These are phyloP conservation scores for Hypercompe scribonia DNA, from an alignment of 2,888 invertebrate species.

Conservation along the genomic window DNA sequence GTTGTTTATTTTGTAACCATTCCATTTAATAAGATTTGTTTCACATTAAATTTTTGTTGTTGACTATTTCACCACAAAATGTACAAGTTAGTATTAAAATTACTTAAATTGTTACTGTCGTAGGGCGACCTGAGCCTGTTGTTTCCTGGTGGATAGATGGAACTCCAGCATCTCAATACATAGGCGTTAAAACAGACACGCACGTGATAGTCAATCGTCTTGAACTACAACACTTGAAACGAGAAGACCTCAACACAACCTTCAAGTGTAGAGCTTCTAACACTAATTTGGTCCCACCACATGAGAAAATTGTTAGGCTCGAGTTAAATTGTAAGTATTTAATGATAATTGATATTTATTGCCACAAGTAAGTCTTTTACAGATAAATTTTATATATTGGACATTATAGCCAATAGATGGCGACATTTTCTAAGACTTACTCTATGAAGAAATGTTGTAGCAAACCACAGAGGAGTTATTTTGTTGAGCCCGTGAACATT, in stretches of 20 bases:
- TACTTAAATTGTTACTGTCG: background rate
- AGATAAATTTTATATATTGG: no score
- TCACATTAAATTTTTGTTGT: background rate
- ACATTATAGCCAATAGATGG: no score
- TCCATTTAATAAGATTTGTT: background rate
- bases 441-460: no score
- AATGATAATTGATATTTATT: no score
- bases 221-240: slow-evolving; percentile 90
- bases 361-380: no score
- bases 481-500: no score
- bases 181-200: slow-evolving; percentile 89
- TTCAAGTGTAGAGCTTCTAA: slow-evolving; percentile 95
- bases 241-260: slow-evolving; percentile 93
- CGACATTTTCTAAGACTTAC: no score
- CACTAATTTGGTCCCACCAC: slow-evolving; percentile 93
- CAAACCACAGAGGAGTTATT: no score
- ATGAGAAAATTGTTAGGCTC: slow-evolving; percentile 92
- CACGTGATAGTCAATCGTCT: slow-evolving; percentile 93
- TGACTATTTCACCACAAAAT: background rate
- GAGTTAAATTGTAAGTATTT: slow-evolving; percentile 92
- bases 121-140: slow-evolving; percentile 93
- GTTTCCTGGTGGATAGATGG: slow-evolving; percentile 94
- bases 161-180: slow-evolving; percentile 89
- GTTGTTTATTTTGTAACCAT: background rate
- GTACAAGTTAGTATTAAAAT: background rate